Base-by-base conservation (phyloP, 2,797 vertebrate genomes). In the Carduelis carduelis region DNA sequence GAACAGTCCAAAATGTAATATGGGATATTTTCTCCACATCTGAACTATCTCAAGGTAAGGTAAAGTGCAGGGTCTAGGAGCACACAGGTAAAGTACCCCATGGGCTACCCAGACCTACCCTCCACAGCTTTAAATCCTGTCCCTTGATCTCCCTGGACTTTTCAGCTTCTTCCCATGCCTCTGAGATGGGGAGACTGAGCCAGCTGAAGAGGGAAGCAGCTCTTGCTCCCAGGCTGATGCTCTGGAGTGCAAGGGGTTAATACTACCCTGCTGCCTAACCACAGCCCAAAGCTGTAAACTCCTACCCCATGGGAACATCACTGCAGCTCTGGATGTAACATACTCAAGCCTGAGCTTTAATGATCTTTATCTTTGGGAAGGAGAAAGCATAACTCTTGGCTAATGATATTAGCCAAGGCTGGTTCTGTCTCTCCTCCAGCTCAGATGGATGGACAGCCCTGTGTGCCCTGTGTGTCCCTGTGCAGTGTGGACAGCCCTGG, bases 331-430 rank as follows among this genome's bases (percentile, higher is more conserved):
- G 83, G 70, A 82, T 65, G 57, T 69, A 56, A 95, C 74, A 87
- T 59, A 83, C n/a, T 14, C 27, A 8, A 50, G 64, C 43, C 76
- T 91, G 71, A 83, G 79, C 55, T 89, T 52, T 79, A 60, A 90
- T 60, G 63, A 35, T 83, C 37, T 87, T 89, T 83, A 34, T 92
- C 84, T 91, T 75, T 61, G 74, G 60, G 78, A 85, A 75, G 81
- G 61, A 92, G 71, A 53, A 69, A 20, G 41, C 63, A 22, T 79
- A 83, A 89, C 74, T 96, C 82, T 35, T 9, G 14, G 71, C 72
- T 91, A 90, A 89, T 0, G 0, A 75, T 17, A 12, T 87, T 92
- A 81, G 34, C 47, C 23, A 1, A 34, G 71, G 72, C 56, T 89
- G 3, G 0, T 80, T 61, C 52, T 46, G 24, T 39, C 59, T 90